These are phyloP conservation scores for Bugulina stolonifera DNA, from an alignment of 2,888 invertebrate species.

Conservation along the genomic window DNA sequence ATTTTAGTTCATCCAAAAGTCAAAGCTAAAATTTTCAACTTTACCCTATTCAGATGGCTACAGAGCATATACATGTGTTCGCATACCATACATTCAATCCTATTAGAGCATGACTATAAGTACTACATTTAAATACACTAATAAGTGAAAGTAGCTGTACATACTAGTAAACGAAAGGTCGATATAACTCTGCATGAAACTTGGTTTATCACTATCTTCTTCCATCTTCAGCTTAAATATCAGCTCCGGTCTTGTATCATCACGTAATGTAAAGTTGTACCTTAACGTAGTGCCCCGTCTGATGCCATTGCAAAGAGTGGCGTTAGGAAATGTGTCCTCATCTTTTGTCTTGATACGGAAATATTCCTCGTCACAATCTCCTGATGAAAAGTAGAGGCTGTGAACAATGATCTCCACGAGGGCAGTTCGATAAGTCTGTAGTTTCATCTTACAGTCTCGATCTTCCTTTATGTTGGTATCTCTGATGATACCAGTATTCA, in stretches of 20 bases:
- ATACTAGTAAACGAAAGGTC: conserved; percentile 9
- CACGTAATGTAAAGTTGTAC: background rate
- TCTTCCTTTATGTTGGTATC: background rate
- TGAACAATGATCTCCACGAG: background rate
- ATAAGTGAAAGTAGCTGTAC: too few relatives aligned
- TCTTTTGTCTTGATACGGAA: background rate
- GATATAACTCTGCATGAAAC: background rate
- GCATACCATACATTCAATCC: too few relatives aligned
- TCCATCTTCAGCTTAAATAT: conserved; percentile 15
- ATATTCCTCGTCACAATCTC: conserved; percentile 13
- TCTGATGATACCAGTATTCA: background rate
- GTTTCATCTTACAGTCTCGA: background rate
- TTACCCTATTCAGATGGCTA: too few relatives aligned
- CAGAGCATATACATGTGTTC: too few relatives aligned
- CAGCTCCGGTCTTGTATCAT: background rate
- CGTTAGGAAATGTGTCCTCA: background rate
- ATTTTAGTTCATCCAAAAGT: too few relatives aligned
- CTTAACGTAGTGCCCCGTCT: background rate
- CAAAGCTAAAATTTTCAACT: too few relatives aligned
- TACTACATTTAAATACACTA: too few relatives aligned
- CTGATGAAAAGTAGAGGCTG: background rate
- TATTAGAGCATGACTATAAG: too few relatives aligned
- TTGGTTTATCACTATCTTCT: background rate
- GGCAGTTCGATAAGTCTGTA: background rate
- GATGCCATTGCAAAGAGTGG: background rate